These are phyloP conservation scores for Trinorchestia longiramus DNA, from an alignment of 1,140 invertebrate genomes.

Conservation along the genomic window DNA sequence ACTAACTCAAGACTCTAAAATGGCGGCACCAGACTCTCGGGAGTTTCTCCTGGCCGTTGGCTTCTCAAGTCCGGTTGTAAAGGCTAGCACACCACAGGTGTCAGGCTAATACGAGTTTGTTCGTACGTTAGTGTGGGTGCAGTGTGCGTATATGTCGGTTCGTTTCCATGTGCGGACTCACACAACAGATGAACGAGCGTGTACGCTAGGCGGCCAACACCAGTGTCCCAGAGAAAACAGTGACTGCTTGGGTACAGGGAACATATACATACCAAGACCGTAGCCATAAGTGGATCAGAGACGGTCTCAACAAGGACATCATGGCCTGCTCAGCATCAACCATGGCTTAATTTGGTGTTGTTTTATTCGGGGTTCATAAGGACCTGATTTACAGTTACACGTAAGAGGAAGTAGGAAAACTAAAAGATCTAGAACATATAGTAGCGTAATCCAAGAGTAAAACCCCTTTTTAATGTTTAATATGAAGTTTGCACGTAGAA, in stretches of 20 bases:
- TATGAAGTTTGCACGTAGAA: too few species aligned
- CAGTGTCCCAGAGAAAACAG: constrained; percentile 7
- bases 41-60: constrained; percentile 25
- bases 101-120: constrained; percentile 44
- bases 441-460: not conserved
- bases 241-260: not conserved
- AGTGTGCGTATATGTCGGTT: constrained; percentile 34
- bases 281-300: not conserved
- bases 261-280: not conserved
- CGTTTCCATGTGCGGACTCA: not conserved
- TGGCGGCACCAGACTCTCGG: not conserved
- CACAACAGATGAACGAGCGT: not conserved
- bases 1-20: not conserved
- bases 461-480: too few species aligned
- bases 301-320: constrained; percentile 17
- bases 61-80: constrained; percentile 50
- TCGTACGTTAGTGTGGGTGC: constrained; percentile 37
- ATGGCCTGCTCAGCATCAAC: not conserved
- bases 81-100: constrained; percentile 52
- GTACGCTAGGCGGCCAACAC: not conserved
- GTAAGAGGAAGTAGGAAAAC: not conserved
- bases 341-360: not conserved
- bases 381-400: not conserved
- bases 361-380: not conserved
- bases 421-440: not conserved